Base-by-base conservation (phyloP, 1,140 invertebrate genomes). In the Lysiphlebus fabarum region DNA sequence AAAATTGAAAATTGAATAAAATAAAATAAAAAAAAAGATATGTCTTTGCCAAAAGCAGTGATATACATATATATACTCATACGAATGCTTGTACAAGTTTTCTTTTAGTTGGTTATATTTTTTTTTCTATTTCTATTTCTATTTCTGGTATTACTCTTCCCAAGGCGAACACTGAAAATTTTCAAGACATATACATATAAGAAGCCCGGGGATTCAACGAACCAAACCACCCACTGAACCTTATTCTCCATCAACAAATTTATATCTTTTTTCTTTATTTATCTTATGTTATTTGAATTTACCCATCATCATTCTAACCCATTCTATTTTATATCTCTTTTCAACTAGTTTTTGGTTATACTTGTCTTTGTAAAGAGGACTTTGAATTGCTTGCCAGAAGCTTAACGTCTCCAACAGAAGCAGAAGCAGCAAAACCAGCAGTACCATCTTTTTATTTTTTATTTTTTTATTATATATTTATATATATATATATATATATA, bases 311-410 rank as follows among this genome's bases (percentile, higher is more conserved):
- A 26, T 56, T 17, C 5, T 6, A 33, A 26, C 26, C 34, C 40
- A n/a, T 37, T 55, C 33, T 53, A 42, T 55, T 36, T 47, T 50
- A 45, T 58, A 55, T 48, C 12, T 14, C 14, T 43, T 44, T 53
- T 47, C 42, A 33, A 56, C 59, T 63, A 63, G 59, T 53, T 63
- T 58, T 53, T 34, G 44, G 69, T 67, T 70, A 26, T 62, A 66
- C 70, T 71, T 71, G 72, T 68, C 67, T 67, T 70, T 58, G 56
- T 54, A 51, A 67, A 65, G 59, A 70, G 67, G 69, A 68, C 74
- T 75, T 76, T 71, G 75, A 77, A 79, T 78, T 75, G 75, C 75
- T 75, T 73, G 71, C 70, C 70, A 70, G 69, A 74, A 71, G 74
- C 76, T 79, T 76, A 77, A 70, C 71, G 67, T 73, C 68, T 70